These are phyloP conservation scores for Heliconius ismenius DNA, from an alignment of 2,888 invertebrate genomes.

Conservation along the genomic window DNA sequence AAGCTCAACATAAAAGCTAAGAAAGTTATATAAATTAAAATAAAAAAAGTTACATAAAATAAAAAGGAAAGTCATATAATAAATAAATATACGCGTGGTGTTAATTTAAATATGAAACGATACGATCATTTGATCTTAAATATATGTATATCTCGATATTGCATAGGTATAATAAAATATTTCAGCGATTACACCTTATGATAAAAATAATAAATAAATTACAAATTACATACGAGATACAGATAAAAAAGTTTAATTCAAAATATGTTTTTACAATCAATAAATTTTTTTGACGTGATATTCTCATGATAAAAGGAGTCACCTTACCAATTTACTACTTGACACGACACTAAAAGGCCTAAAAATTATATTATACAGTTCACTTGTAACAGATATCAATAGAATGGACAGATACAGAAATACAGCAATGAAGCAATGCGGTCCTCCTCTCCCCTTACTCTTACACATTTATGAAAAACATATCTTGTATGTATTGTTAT, in stretches of 20 bases:
- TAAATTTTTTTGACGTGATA: constrained; percentile 31
- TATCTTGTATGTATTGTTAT: neutral
- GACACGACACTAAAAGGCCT: constrained; percentile 38
- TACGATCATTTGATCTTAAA: neutral
- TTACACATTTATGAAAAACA: constrained; percentile 4
- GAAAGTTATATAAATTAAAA: neutral
- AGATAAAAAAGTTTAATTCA: constrained; percentile 27
- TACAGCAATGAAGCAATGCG: constrained; percentile 10
- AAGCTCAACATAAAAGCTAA: no score
- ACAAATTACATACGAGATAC: constrained; percentile 27
- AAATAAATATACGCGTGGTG: neutral
- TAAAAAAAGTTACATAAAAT: neutral
- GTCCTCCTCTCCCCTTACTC: constrained; percentile 12
- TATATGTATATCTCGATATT: neutral
- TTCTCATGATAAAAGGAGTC: constrained; percentile 39
- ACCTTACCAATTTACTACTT: constrained; percentile 43
- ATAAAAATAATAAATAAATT: neutral
- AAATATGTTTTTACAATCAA: constrained; percentile 35
- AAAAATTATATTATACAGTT: constrained; percentile 31
- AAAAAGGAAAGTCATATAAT: neutral
- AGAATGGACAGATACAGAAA: constrained; percentile 29
- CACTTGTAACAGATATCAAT: constrained; percentile 22
- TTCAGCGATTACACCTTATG: constrained; percentile 3
- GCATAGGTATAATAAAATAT: neutral
- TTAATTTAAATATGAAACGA: neutral